Percentiles rank a stretch among this genome's conserved stretches.
Conservation (phyloP, 37 sponge, comb jelly and placozoan genomes). For the Hexactinellida sp. region DNA sequence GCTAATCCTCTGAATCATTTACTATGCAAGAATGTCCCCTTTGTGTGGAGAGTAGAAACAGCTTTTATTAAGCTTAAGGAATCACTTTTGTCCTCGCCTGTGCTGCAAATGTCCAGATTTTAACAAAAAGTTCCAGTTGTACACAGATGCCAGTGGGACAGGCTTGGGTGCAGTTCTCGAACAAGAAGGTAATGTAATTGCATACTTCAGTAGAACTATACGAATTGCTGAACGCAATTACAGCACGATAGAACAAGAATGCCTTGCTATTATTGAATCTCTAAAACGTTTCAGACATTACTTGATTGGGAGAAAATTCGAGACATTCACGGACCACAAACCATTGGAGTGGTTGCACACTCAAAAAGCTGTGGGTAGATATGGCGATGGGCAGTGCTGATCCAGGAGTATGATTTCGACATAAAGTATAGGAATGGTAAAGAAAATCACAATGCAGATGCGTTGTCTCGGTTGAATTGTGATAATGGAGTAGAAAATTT, state of each 20-base stretch:
- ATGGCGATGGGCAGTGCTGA: not conserved
- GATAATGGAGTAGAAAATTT: too few relatives aligned
- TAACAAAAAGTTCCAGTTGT: constrained; percentile 1
- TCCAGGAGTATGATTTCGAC: too few relatives aligned
- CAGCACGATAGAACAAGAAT: not conserved
- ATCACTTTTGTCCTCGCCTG: constrained; percentile 19
- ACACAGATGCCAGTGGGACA: constrained; percentile 27
- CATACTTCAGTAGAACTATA: not conserved
- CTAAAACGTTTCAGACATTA: not conserved
- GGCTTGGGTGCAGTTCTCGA: constrained; percentile 13
- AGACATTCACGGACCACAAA: not conserved
- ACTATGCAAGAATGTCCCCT: too few relatives aligned
- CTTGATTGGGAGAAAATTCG: constrained; percentile 1
- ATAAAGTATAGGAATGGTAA: too few relatives aligned
- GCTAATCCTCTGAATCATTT: too few relatives aligned
- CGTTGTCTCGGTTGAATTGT: too few relatives aligned
- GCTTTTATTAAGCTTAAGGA: too few relatives aligned
- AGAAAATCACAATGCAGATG: too few relatives aligned
- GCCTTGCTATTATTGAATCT: not conserved
- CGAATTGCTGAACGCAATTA: constrained; percentile 17
- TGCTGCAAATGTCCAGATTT: constrained; percentile 26
- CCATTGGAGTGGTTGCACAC: constrained; percentile 3
- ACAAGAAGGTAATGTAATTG: not conserved
- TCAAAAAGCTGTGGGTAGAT: not conserved
- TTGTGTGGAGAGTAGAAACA: too few relatives aligned